Base-by-base conservation (phyloP, 2,888 invertebrate genomes). In the Eretmocerus hayati region DNA sequence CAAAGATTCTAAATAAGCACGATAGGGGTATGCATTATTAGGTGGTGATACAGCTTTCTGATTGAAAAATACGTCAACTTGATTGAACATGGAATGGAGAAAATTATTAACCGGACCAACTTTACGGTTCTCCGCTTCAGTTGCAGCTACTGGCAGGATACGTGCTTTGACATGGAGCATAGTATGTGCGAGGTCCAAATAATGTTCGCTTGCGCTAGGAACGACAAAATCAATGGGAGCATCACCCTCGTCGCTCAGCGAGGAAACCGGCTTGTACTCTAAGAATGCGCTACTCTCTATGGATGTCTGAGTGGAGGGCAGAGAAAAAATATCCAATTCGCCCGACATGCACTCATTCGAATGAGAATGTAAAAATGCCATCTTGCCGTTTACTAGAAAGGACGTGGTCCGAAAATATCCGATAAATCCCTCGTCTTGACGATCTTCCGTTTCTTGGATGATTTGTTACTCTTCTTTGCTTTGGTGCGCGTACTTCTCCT, bases 11-110 rank as follows among this genome's bases (percentile, higher is more conserved):
- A n/a, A n/a, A n/a, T n/a, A n/a, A n/a, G n/a, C n/a, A n/a, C n/a
- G n/a, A n/a, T n/a, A n/a, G n/a, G n/a, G n/a, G n/a, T n/a, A n/a
- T n/a, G n/a, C 54, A 38, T 59, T 58, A 33, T 57, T 59, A 15
- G 55, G 48, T 3, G 59, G 53, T 0, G 57, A 59, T 9, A 61
- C 51, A 3, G 58, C 40, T 53, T 61, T 60, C 42, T 59, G 58
- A 46, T 62, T 61, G n/a, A 62, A 48, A 46, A 52, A 57, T 30
- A 61, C 48, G 42, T 60, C 57, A 3, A 59, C 53, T 46, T 62
- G 59, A 40, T 54, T 57, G 41, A 61, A 61, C 4, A 58, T 33
- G 9, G 58, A 52, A 30, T 58, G 58, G 6, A 57, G 18, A 42
- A 53, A 52, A 38, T 58, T 59, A 39, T 58, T 59, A 2, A 54